Base-by-base conservation (phyloP, 2,797 vertebrate genomes). In the Poeciliopsis gracilis region DNA sequence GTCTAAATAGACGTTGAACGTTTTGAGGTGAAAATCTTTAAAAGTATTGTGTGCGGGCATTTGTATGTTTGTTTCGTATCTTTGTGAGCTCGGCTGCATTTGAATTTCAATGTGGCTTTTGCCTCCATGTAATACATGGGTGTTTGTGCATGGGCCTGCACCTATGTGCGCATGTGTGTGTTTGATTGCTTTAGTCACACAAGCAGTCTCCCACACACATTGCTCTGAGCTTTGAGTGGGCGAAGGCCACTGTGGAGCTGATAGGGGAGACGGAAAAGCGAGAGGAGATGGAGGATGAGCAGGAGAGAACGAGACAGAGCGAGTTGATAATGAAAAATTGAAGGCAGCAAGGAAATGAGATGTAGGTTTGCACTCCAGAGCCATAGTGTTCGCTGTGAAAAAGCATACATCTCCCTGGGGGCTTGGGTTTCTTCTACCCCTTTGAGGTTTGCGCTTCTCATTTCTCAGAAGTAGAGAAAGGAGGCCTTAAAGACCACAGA, bases 141-240 rank as follows among this genome's bases (percentile, higher is more conserved):
- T 83, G 79, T 87, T 67, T 79, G 79, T 81, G 81, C 76, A 57
- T n/a, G 67, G 45, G 49, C 47, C 59, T 76, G 76, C 33, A 53
- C 77, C 77, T 79, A 63, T 70, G 71, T 84, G 87, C 49, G 72
- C 59, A 75, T 85, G 83, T 87, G 87, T 91, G 90, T 87, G 79
- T 93, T 89, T 93, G 92, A 91, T 92, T 94, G 92, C 91, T 94
- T 94, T 94, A 94, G 91, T 94, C 92, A 91, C 88, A 93, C 91
- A 91, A 87, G 88, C 87, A 85, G 90, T 92, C 92, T 95, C 93
- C 94, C 93, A 94, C 92, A 93, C 92, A 91, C 91, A 91, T 92
- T 90, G 93, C 94, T 95, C 88, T 91, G 90, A 95, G 93, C 91
- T 95, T 90, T 91, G 94, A 94, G 95, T 95, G 94, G 94, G 94